phyloP scores from a whole-genome alignment of 2,113 vertebrate species.

The Oriolus oriolus region DNA sequence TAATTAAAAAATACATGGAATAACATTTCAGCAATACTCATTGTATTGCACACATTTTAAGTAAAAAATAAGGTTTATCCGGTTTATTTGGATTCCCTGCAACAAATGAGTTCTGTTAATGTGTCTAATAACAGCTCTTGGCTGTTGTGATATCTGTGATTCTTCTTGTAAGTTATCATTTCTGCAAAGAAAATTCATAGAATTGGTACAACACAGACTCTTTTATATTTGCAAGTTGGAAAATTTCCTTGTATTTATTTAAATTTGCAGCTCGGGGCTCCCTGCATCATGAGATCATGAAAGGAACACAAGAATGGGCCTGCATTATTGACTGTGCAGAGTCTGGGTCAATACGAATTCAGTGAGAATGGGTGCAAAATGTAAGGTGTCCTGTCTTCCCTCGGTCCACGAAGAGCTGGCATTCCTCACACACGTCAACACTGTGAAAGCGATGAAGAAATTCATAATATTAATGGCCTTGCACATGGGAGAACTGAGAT shows the following conservation, averaged over 20 bases:
- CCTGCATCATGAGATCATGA: neutral
- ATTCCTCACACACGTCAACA: neutral
- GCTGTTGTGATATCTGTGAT: neutral
- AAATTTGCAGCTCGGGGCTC: neutral
- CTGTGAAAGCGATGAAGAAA: neutral
- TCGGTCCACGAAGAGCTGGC: neutral
- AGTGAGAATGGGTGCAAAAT: neutral
- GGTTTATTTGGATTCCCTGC: neutral
- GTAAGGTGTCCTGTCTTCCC: neutral
- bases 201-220: neutral
- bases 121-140: neutral
- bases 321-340: neutral
- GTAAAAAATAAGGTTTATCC: neutral
- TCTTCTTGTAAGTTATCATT: neutral
- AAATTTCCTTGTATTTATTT: neutral
- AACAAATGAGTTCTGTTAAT: neutral
- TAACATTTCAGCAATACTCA: neutral
- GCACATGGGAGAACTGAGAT: neutral
- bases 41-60: neutral
- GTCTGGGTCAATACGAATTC: neutral
- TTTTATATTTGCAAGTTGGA: neutral
- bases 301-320: neutral
- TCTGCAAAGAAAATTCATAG: neutral
- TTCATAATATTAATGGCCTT: neutral
- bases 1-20: neutral